phyloP scores from a whole-genome alignment of 2,113 vertebrate genomes.

The Haemorhous mexicanus region DNA sequence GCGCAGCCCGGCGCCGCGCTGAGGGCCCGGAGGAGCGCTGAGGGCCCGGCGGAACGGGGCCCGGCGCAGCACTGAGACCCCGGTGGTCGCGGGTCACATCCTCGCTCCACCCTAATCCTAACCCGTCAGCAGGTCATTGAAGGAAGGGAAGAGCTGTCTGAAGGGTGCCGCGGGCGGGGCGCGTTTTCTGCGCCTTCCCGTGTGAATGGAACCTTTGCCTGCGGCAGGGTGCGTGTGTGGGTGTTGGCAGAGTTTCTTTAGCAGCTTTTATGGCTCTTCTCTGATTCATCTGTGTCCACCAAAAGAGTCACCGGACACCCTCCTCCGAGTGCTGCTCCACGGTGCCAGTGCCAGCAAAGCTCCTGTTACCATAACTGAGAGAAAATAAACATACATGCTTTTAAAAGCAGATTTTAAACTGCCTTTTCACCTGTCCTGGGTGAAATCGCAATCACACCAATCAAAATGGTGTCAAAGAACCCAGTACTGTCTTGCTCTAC shows the following conservation, averaged over 20 bases:
- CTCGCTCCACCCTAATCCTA: rapidly evolving
- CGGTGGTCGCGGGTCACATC: not conserved
- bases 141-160: no score
- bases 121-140: rapidly evolving
- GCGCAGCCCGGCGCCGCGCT: not conserved
- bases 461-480: not conserved
- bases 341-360: not conserved
- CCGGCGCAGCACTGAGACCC: rapidly evolving
- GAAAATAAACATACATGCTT: not conserved
- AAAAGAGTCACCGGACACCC: rapidly evolving
- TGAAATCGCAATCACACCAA: not conserved
- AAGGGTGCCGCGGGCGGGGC: not conserved
- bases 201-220: rapidly evolving
- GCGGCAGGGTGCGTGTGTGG: not conserved
- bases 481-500: not conserved
- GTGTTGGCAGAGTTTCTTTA: not conserved
- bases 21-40: not conserved
- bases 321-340: rapidly evolving
- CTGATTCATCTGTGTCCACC: rapidly evolving
- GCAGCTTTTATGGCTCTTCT: not conserved
- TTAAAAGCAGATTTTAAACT: not conserved
- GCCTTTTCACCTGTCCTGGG: not conserved
- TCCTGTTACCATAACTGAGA: not conserved
- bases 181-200: not conserved
- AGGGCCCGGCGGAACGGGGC: not conserved